phyloP scores from a whole-genome alignment of 2,888 invertebrate genomes.

The Eupithecia insigniata region DNA sequence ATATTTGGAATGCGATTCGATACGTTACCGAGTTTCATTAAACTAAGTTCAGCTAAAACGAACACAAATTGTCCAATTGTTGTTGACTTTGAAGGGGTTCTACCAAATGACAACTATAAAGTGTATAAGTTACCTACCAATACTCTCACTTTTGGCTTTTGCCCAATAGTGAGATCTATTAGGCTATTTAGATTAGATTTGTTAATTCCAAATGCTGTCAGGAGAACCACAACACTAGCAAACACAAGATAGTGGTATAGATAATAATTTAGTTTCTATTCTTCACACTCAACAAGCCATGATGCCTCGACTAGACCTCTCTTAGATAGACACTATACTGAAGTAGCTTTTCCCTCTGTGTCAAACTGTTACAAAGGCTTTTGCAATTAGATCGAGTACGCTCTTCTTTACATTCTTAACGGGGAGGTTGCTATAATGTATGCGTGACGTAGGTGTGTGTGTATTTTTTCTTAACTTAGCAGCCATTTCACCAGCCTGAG shows the following conservation, averaged over 20 bases:
- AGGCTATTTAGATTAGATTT: neutral
- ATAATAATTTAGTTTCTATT: neutral
- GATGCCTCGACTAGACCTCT: neutral
- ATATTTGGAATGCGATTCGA: neutral
- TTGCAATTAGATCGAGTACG: neutral
- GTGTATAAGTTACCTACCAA: neutral
- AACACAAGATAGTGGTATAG: neutral
- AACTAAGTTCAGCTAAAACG: neutral
- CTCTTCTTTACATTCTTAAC: neutral
- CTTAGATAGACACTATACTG: neutral
- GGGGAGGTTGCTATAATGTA: neutral
- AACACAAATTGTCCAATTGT: neutral
- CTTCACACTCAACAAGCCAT: neutral
- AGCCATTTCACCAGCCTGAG: conserved; percentile 11
- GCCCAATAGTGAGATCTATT: neutral
- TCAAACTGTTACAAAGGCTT: too few species aligned
- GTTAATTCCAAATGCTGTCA: neutral
- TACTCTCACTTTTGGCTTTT: too few species aligned
- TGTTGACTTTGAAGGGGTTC: neutral
- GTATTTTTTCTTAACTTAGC: neutral
- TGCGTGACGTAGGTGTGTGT: neutral
- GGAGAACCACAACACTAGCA: neutral
- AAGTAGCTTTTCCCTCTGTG: neutral
- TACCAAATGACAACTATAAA: neutral
- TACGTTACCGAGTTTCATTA: neutral